Conservation (phyloP, 2,113 vertebrate genomes). For the Cochlearius cochlearius region DNA sequence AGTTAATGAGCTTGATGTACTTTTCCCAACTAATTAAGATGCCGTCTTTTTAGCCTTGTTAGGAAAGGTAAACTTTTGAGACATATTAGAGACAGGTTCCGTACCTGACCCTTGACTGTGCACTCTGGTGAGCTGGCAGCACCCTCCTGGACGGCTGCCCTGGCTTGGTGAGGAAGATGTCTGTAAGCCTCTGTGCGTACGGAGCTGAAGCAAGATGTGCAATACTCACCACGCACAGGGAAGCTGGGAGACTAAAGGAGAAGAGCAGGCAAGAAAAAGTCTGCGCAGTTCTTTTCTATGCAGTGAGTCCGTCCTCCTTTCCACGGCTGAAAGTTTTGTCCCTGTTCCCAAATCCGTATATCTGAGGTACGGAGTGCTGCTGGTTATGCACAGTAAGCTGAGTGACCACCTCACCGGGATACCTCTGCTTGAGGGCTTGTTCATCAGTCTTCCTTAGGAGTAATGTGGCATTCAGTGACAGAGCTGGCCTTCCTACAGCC, state of each 20-base stretch:
- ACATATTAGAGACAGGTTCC: not conserved
- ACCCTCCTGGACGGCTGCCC: not conserved
- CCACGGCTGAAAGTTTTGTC: not conserved
- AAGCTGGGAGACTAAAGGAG: not conserved
- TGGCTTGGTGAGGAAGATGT: not conserved
- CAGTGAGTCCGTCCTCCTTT: not conserved
- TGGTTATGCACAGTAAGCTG: not conserved
- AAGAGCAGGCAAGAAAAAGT: not conserved
- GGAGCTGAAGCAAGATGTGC: not conserved
- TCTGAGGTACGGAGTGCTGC: not conserved
- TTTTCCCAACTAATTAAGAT: constrained; percentile 49
- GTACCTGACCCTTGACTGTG: no score
- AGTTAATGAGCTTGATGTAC: constrained; percentile 51
- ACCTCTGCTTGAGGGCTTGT: not conserved
- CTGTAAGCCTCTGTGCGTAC: no score
- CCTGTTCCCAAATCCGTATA: not conserved
- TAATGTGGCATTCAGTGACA: not conserved
- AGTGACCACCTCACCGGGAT: not conserved
- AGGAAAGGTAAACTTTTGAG: not conserved
- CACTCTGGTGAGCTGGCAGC: not conserved
- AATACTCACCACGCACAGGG: not conserved
- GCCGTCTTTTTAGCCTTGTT: not conserved
- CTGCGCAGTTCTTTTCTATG: not conserved
- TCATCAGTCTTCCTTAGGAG: not conserved
- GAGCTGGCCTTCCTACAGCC: not conserved